Percentiles rank a stretch among this genome's conserved stretches.
Conservation (phyloP, 2,888 invertebrate species). For the Apantesis nais region DNA sequence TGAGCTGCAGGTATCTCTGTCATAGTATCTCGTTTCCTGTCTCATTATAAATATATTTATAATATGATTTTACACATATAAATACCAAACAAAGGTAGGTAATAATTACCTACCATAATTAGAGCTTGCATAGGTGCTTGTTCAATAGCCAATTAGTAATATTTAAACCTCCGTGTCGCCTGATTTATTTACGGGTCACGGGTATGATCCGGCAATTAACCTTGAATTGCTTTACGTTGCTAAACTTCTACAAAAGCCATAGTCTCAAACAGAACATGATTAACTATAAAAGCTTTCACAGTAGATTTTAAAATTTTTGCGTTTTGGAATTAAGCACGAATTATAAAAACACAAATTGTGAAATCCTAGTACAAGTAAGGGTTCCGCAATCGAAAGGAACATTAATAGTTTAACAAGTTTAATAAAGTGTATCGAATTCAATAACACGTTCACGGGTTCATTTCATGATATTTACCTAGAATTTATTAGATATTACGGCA, state of each 20-base stretch:
- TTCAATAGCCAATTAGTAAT: constrained; percentile 18
- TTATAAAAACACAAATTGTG: not conserved
- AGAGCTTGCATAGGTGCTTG: constrained; percentile 8
- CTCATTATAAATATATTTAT: constrained; percentile 10
- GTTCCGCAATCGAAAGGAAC: not conserved
- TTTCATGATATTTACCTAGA: no score
- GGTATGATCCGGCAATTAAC: constrained; percentile 17
- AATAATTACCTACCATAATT: constrained; percentile 10
- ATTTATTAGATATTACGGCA: no score
- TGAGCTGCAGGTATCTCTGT: not conserved
- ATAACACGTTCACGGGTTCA: not conserved
- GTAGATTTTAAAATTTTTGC: not conserved
- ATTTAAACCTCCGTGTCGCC: constrained; percentile 11
- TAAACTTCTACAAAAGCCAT: not conserved
- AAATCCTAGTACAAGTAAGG: not conserved
- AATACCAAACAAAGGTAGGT: constrained; percentile 7
- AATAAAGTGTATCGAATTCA: not conserved
- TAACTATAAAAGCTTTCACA: constrained; percentile 13
- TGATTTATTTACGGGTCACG: constrained; percentile 21
- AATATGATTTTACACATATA: not conserved
- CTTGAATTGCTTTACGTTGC: constrained; percentile 11
- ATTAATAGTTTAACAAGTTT: not conserved
- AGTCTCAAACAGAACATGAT: constrained; percentile 11
- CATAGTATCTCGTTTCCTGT: constrained; percentile 10
- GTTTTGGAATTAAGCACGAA: not conserved